Base-by-base conservation (phyloP, 1,140 invertebrate genomes). In the Ylistrum balloti region DNA sequence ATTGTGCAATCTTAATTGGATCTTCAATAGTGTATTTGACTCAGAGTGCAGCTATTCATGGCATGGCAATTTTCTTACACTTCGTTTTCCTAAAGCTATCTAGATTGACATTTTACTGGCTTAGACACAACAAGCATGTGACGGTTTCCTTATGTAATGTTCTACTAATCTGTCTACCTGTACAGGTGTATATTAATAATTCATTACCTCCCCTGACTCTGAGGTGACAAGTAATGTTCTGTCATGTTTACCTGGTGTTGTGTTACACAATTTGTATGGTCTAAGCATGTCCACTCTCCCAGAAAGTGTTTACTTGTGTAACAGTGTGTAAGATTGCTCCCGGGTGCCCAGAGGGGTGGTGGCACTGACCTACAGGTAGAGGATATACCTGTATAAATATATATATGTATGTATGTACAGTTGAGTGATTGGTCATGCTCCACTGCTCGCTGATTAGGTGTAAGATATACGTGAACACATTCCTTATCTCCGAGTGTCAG, bases 331-430 rank as follows among this genome's bases (percentile, higher is more conserved):
- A 28, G n/a, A 74, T 74, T 74, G 9, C 22, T n/a, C n/a, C 56
- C 7, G 41, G 56, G 56, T 22, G n/a, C 22, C 56, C 56, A 5
- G 20, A n/a, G 7, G n/a, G 56, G 56, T 17, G 17, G 17, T 28
- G 17, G n/a, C 56, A 74, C 56, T 74, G 56, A 74, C 56, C 56
- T 74, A n/a, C 56, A 9, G n/a, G n/a, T n/a, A 74, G 56, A n/a
- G n/a, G n/a, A 74, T 74, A 9, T 48, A 48, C 56, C 22, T 74
- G 17, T 7, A 38, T 13, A 38, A 38, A 13, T 17, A 74, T 74
- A 74, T 74, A 28, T 28, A 74, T 28, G 7, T 28, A 1, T 74
- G 17, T 74, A 74, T 9, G 11, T 28, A 74, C 56, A 74, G 22
- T n/a, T 74, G 56, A 17, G 22, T 74, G 56, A 74, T 74, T 74